Evolutionary conservation across 2,888 invertebrate species (phyloP).

Genomic region (Uropetala carovei): DNA sequence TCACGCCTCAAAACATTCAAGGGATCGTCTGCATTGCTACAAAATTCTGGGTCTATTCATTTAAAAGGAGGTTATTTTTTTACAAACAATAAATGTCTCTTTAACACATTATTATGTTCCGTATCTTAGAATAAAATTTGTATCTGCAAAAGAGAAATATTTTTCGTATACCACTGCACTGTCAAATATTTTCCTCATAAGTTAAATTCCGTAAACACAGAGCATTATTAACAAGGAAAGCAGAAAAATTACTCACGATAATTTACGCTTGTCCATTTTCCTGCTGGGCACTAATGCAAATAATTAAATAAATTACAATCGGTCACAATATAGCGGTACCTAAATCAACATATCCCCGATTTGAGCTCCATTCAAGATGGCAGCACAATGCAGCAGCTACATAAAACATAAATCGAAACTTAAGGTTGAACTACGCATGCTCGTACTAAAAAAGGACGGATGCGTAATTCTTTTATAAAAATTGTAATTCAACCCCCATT

Average conservation of each 20-base stretch:
- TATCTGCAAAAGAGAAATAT: neutral
- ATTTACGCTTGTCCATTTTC: constrained; percentile 45
- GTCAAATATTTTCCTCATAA: neutral
- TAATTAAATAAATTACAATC: constrained; percentile 14
- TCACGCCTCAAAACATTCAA: too few relatives aligned
- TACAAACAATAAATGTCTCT: too few relatives aligned
- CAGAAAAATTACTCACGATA: constrained; percentile 12
- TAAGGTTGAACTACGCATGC: constrained; percentile 31
- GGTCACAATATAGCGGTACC: neutral
- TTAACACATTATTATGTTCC: too few relatives aligned
- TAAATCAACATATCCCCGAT: constrained; percentile 57
- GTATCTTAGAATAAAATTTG: too few relatives aligned
- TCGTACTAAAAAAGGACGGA: neutral
- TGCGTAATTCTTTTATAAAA: neutral
- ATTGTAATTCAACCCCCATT: neutral
- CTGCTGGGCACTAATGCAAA: neutral
- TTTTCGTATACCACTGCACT: neutral
- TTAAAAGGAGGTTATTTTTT: too few relatives aligned
- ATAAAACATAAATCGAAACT: constrained; percentile 62
- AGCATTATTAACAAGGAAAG: neutral
- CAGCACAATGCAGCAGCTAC: constrained; percentile 62
- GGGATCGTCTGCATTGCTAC: too few relatives aligned
- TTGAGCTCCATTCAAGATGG: constrained; percentile 52
- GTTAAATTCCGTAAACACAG: neutral
- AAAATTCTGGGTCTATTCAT: too few relatives aligned